Evolutionary conservation across 2,888 invertebrate species (phyloP), one percentile per base, ranked within the genome.

Genomic region (Formica aserva): DNA sequence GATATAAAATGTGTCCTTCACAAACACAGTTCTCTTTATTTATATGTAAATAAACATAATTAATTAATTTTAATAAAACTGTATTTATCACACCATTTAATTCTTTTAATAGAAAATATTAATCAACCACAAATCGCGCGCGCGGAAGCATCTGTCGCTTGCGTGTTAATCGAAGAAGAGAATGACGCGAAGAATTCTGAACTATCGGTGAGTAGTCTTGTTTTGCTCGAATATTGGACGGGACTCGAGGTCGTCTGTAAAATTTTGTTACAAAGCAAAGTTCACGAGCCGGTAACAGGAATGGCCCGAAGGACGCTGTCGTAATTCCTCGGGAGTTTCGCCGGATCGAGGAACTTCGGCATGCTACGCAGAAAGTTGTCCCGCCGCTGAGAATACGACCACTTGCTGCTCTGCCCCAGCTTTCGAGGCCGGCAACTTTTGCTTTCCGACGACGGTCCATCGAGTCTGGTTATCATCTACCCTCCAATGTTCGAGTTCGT

Each of bases 371-470:
- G 86, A 80, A 89, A 87, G 83, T 88, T 87, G 72, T 57, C 66
- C 60, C 57, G 72, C 67, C 81, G 72, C 82, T 87, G 88, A 87
- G 88, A 89, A 90, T 89, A 89, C 89, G 86, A 89, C 87, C 90
- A 90, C 89, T 89, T 89, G 89, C 86, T 89, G 89, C 88, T 81
- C 86, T 71, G 48, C 85, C 65, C 81, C 55, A 72, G 84, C 86
- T 87, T 85, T 76, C 82, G 84, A 82, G 48, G 76, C 86, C 41
- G 75, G 60, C 76, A 88, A 85, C 86, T 89, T 89, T 86, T 89
- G 89, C 88, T 85, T 87, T 86, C 69, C 83, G 72, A 82, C 76
- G 72, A 81, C 63, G 75, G 83, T 72, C 82, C 82, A 67, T 82
- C 87, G 85, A 85, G 85, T 84, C 88, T 82, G 52, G 35, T 84